Base-by-base conservation (phyloP, 1,140 invertebrate species). In the Stegodyphus dumicola region DNA sequence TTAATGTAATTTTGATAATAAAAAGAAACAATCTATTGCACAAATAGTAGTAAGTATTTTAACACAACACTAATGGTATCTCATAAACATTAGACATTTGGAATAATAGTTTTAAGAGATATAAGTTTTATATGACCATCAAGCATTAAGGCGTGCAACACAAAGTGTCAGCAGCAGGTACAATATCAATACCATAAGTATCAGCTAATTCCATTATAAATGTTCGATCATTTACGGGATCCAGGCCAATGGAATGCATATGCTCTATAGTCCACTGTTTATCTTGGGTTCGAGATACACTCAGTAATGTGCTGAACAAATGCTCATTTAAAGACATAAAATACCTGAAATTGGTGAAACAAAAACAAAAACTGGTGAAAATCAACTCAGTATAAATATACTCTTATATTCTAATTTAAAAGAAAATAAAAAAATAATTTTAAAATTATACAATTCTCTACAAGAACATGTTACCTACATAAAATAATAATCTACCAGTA, bases 191-290 rank as follows among this genome's bases (percentile, higher is more conserved):
- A 53, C 90, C 91, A 89, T 91, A 91, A 80, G 89, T 89, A 85
- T 91, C 91, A 52, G 91, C 89, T 66, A 91, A 87, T 85, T 91
- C 90, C 89, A 91, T 90, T 5, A 91, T 89, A 84, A 91, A 91
- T 0, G 88, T 87, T 56, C 90, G 88, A 87, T 91, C 91, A 54
- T 90, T 90, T 7, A 89, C 85, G 5, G 91, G 90, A 87, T 91
- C 90, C 10, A 91, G 89, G 7, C 90, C 90, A 88, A 91, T 90
- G 66, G 87, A 88, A 80, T 90, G 90, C 90, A 91, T 91, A 88
- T 91, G 90, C 54, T 91, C 90, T 7, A 89, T 90, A 17, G 90
- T 91, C 87, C 91, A 86, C 87, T 90, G 90, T 15, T 90, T 88
- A 67, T 91, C 90, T 66, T 90, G 89, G 2, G 90, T 90, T 73